phyloP scores from a whole-genome alignment of 2,113 vertebrate species.

The Engystomops pustulosus region DNA sequence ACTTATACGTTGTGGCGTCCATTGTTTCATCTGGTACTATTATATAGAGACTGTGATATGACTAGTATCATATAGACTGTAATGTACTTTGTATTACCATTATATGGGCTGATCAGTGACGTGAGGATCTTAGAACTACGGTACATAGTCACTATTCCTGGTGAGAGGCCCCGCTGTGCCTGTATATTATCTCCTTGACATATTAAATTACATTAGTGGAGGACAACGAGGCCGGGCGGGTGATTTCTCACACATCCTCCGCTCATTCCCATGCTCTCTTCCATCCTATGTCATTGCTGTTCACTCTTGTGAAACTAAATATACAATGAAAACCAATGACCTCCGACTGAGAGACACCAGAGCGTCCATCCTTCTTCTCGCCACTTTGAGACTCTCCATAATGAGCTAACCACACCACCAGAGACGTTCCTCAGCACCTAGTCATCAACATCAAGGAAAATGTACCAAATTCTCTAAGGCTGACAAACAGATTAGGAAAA shows the following conservation, averaged over 20 bases:
- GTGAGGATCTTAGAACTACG: background rate
- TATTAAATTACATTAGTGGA: background rate
- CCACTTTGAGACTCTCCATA: background rate
- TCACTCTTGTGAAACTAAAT: slow-evolving; percentile 20
- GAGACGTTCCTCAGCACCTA: background rate
- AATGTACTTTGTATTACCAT: background rate
- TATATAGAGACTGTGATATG: background rate
- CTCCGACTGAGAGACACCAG: slow-evolving; percentile 16
- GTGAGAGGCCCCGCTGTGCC: background rate
- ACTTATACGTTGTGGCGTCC: too few relatives aligned
- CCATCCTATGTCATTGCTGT: slow-evolving; percentile 1
- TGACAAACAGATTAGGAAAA: background rate
- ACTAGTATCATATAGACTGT: background rate
- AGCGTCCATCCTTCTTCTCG: background rate
- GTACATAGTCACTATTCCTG: background rate
- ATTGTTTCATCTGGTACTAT: background rate
- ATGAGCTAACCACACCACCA: too few relatives aligned
- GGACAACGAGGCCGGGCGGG: background rate
- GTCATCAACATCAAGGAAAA: too few relatives aligned
- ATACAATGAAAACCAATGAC: slow-evolving; percentile 25
- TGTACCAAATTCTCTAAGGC: too few relatives aligned
- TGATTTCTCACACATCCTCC: slow-evolving; percentile 4
- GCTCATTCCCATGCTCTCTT: slow-evolving; percentile 63
- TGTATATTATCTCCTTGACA: background rate
- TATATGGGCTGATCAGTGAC: background rate